Conservation (phyloP, 2,888 invertebrate genomes). For the Caenorhabditis becei region DNA sequence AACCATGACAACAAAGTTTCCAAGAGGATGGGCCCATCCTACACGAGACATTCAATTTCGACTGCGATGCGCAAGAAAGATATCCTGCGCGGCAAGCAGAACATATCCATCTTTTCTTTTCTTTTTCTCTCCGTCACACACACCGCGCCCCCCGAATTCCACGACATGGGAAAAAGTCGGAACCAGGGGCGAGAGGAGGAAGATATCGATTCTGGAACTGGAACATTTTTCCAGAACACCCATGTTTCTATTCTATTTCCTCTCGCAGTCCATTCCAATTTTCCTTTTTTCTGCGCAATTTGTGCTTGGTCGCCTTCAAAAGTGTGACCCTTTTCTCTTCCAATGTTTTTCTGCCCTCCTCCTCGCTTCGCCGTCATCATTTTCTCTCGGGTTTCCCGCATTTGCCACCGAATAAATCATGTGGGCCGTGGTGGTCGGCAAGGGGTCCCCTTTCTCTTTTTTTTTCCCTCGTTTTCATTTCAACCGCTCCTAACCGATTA, state of each 20-base stretch:
- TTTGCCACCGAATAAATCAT: conserved; percentile 21
- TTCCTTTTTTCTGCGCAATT: conserved; percentile 6
- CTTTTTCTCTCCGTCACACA: conserved; percentile 15
- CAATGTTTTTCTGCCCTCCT: conserved; percentile 3
- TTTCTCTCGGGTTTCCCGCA: conserved; percentile 10
- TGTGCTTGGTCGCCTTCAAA: conserved; percentile 15
- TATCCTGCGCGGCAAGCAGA: conserved; percentile 53
- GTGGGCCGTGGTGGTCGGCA: neutral
- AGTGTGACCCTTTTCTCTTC: conserved; percentile 13
- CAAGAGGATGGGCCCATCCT: too few species aligned
- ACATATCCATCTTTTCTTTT: conserved; percentile 44
- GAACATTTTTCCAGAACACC: too few species aligned
- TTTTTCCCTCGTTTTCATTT: neutral
- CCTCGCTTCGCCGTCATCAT: neutral
- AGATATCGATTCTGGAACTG: neutral
- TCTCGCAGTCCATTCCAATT: neutral
- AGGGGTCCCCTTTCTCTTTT: neutral
- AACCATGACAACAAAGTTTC: neutral
- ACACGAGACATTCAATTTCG: conserved; percentile 55
- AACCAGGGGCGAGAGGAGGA: conserved; percentile 10
- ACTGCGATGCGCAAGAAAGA: conserved; percentile 50
- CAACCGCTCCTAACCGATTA: conserved; percentile 1
- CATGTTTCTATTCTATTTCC: too few species aligned
- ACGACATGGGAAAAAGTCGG: conserved; percentile 8
- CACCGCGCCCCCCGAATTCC: conserved; percentile 1